These are phyloP conservation scores for Podarcis muralis DNA, from an alignment of 2,113 vertebrate species.

Conservation along the genomic window DNA sequence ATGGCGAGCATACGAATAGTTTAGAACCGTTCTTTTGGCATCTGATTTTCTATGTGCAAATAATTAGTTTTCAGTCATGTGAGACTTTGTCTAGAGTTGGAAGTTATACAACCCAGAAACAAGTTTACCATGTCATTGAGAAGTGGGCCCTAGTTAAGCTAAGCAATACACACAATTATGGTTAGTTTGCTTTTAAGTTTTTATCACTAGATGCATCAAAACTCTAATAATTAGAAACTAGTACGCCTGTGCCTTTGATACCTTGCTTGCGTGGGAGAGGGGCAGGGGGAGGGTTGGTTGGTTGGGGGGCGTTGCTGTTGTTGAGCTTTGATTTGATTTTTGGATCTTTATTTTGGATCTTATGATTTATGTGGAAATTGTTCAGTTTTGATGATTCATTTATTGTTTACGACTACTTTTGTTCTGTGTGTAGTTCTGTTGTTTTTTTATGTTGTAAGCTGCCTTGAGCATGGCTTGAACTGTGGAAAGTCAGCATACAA, in stretches of 20 bases:
- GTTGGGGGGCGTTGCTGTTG: too few relatives aligned
- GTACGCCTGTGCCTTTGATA: neutral
- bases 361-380: too few relatives aligned
- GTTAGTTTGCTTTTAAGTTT: neutral
- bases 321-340: too few relatives aligned
- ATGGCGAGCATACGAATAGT: neutral
- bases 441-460: too few relatives aligned
- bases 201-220: neutral
- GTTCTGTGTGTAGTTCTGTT: too few relatives aligned
- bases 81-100: neutral
- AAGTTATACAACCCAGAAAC: neutral
- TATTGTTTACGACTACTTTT: too few relatives aligned
- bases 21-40: neutral
- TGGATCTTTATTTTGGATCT: too few relatives aligned
- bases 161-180: neutral
- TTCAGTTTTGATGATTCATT: too few relatives aligned
- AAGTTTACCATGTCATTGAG: neutral
- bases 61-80: neutral
- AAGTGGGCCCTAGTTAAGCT: neutral
- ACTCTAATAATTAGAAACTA: neutral
- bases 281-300: too few relatives aligned
- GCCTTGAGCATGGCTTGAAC: too few relatives aligned
- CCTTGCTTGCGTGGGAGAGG: fast-evolving
- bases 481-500: too few relatives aligned
- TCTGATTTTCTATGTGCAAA: neutral